Conservation (phyloP, 1,140 invertebrate species). For the Drosophila parabipectinata region DNA sequence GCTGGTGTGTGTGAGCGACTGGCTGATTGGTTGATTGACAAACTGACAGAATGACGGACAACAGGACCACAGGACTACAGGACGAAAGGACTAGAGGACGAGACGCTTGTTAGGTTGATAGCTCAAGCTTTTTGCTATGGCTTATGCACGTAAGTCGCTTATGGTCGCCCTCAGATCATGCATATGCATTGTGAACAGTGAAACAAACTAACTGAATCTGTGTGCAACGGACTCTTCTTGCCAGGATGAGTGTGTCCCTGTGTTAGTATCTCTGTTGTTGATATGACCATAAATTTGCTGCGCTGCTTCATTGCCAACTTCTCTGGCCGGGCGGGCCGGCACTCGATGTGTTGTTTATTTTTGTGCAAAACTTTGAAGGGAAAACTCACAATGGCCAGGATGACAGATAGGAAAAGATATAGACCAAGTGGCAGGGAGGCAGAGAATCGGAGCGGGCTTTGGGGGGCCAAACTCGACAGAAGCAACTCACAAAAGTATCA, state of each 20-base stretch:
- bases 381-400: constrained; percentile 73
- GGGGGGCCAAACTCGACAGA: constrained; percentile 33
- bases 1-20: constrained; percentile 1
- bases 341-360: constrained; percentile 49
- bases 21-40: constrained; percentile 39
- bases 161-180: constrained; percentile 68
- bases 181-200: constrained; percentile 54
- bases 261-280: constrained; percentile 52
- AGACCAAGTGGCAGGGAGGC: constrained; percentile 5
- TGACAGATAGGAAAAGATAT: constrained; percentile 48
- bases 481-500: constrained; percentile 79
- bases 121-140: constrained; percentile 64
- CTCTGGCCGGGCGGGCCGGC: constrained; percentile 7
- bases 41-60: constrained; percentile 25
- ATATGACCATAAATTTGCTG: constrained; percentile 76
- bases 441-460: neutral
- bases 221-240: neutral
- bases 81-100: constrained; percentile 21
- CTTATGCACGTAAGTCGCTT: constrained; percentile 80
- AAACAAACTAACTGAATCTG: constrained; percentile 39
- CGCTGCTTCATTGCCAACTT: constrained; percentile 62
- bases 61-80: constrained; percentile 23
- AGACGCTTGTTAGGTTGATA: constrained; percentile 69
- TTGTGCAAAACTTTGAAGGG: constrained; percentile 64
- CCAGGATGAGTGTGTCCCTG: constrained; percentile 1